A percentile compares a stretch with the other conserved stretches of the same genome.
Conservation (phyloP, 1,140 invertebrate species). For the Drosophila burlai region DNA sequence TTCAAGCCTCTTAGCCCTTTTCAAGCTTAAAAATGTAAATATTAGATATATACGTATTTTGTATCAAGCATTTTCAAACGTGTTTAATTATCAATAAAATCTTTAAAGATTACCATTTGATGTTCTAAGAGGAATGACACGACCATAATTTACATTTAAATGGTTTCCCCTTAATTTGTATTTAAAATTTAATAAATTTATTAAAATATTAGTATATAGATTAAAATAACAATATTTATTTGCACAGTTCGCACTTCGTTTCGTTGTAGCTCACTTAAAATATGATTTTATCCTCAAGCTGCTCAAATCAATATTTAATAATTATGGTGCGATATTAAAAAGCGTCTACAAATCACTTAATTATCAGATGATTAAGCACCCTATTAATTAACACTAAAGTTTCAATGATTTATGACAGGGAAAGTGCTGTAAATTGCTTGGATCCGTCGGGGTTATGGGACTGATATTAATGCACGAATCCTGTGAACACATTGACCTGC, state of each 20-base stretch:
- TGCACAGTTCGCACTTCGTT: background rate
- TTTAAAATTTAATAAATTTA: background rate
- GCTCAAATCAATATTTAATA: slow-evolving; percentile 9
- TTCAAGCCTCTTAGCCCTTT: background rate
- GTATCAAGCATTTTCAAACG: background rate
- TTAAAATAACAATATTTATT: background rate
- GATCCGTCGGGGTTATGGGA: slow-evolving; percentile 11
- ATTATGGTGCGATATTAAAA: slow-evolving; percentile 15
- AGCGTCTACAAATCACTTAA: slow-evolving; percentile 32
- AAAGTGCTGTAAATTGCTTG: slow-evolving; percentile 29
- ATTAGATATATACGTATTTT: background rate
- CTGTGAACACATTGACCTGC: slow-evolving; percentile 15
- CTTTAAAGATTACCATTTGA: background rate
- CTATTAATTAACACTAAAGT: slow-evolving; percentile 41
- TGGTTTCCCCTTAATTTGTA: background rate
- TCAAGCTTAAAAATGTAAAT: background rate
- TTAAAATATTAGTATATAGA: background rate
- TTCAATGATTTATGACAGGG: slow-evolving; percentile 30
- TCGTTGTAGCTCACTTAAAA: background rate
- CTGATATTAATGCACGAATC: slow-evolving; percentile 32
- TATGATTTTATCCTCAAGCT: background rate
- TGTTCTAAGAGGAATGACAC: background rate
- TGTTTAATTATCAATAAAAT: background rate
- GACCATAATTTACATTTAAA: background rate
- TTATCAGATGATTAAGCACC: slow-evolving; percentile 44